Conservation (phyloP, 2,888 invertebrate genomes). For the Acrobasis repandana region DNA sequence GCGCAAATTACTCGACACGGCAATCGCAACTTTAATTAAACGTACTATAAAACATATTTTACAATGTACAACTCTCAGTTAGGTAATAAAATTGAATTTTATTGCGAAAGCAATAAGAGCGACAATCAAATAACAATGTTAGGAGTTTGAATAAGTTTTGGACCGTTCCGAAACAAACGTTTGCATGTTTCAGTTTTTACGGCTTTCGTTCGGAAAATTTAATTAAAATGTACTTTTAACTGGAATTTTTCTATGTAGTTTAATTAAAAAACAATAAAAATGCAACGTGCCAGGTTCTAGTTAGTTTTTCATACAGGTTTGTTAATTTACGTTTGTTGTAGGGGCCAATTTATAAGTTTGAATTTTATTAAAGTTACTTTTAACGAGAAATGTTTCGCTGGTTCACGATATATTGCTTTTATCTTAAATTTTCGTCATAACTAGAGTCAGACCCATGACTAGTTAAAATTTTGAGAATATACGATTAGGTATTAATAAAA, state of each 20-base stretch:
- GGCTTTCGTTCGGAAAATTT: conserved; percentile 21
- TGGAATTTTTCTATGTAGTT: conserved; percentile 9
- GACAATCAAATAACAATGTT: conserved; percentile 33
- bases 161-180: conserved; percentile 16
- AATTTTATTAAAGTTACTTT: too few species aligned
- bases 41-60: conserved; percentile 18
- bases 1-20: conserved; percentile 32
- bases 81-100: conserved; percentile 35
- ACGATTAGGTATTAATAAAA: too few species aligned
- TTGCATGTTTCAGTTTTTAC: conserved; percentile 18
- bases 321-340: background rate
- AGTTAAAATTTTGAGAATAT: too few species aligned
- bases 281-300: background rate
- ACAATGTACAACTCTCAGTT: conserved; percentile 1
- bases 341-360: too few species aligned
- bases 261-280: background rate
- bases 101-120: conserved; percentile 33
- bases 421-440: too few species aligned
- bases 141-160: conserved; percentile 20
- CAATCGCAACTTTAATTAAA: conserved; percentile 39
- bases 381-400: too few species aligned
- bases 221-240: conserved; percentile 17
- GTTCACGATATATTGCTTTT: too few species aligned
- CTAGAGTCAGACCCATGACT: too few species aligned
- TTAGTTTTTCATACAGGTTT: background rate